Base-by-base conservation (phyloP, 2,113 vertebrate species). In the Rattus rattus region DNA sequence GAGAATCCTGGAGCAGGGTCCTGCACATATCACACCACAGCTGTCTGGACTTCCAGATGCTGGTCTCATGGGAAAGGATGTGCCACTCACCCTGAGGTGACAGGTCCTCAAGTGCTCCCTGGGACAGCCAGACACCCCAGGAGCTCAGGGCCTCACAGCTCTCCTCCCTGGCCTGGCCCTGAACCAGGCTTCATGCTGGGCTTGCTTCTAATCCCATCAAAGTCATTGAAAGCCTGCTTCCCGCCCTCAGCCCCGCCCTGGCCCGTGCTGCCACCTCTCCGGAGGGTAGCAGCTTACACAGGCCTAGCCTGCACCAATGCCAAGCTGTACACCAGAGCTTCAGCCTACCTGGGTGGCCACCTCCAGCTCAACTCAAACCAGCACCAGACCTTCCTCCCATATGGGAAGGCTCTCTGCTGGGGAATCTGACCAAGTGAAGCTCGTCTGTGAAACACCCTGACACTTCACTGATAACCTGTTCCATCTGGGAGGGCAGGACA, bases 11-110 rank as follows among this genome's bases (percentile, higher is more conserved):
- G 80, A 70, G 47, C 12, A 0, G 69, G 33, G 19, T 11, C 59
- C 69, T 2, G 14, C 0, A n/a, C 52, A 13, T 28, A 13, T 2
- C 30, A 19, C 3, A 9, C 47, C 4, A 1, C 0, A 0, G n/a
- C 52, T 5, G 0, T 20, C 30, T 59, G 1, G 26, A 8, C 52
- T 63, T 61, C 52, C 26, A 19, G 1, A 16, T 1, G 6, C 17
- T 0, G 1, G 49, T 47, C 49, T 26, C 1, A 12, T 7, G 10
- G 69, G 0, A 2, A 30, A 79, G 36, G 49, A 26, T 49, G 28
- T 1, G 10, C 30, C n/a, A n/a, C n/a, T 19, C 22, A 5, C 33
- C 24, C 72, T 12, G 1, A 17, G 33, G 10, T 14, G 5, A 22
- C 7, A 17, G 1, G 0, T 3, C 17, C 90, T 61, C 54, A 43